Base-by-base conservation (phyloP, 2,888 invertebrate genomes). In the Agrotis puta region DNA sequence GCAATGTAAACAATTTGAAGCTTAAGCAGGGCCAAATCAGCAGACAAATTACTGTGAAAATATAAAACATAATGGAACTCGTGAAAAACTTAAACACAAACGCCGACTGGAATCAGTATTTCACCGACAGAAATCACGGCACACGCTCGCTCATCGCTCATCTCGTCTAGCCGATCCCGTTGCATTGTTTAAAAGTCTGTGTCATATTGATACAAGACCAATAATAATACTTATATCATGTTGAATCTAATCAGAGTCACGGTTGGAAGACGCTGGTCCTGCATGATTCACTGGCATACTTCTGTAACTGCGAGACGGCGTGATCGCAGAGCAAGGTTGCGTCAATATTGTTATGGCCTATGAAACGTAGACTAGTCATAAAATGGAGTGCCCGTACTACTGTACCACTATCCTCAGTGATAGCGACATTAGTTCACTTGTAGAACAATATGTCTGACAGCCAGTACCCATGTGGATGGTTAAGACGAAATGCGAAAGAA, bases 231-330 rank as follows among this genome's bases (percentile, higher is more conserved):
- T 33, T 48, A n/a, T 57, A 58, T 33, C 20, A 33, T 18, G 20
- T 58, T 53, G 39, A 59, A 18, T 57, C n/a, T 27, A n/a, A 65
- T 61, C 56, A 13, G 50, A 48, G 72, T 71, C 72, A 75, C 70
- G 73, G 70, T 73, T 69, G 56, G 16, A 33, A 51, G 70, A 39
- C 68, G 59, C 54, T 64, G 63, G 45, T 33, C 51, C 66, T 70
- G 59, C 54, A 48, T 80, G 69, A 80, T 20, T 72, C 79, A 82
- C 33, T 70, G 59, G 33, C 68, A 77, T 50, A 69, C 54, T 57
- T 59, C 43, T 45, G 45, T 57, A 59, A 48, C 59, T 66, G 50
- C 47, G 24, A 71, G 65, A 66, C 72, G 16, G 48, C 48, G 50
- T n/a, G 64, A 54, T 58, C 24, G 33, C 20, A n/a, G n/a, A 48